These are phyloP conservation scores for Drosophila saltans DNA, from an alignment of 1,140 invertebrate species.

Conservation along the genomic window DNA sequence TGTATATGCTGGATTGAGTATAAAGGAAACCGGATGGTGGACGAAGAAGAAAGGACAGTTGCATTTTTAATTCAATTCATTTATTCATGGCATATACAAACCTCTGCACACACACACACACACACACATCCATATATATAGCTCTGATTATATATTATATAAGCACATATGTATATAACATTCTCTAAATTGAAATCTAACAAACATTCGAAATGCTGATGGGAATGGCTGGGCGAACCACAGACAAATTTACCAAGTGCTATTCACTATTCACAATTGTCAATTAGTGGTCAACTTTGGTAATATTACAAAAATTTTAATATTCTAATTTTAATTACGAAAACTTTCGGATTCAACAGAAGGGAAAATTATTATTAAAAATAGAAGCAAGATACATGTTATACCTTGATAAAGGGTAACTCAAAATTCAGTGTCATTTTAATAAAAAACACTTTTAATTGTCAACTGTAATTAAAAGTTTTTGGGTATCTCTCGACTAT, in stretches of 20 bases:
- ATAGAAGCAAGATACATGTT: no score
- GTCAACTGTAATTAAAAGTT: no score
- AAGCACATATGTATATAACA: no score
- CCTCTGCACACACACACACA: constrained; percentile 14
- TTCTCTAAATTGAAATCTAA: not conserved
- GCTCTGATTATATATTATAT: not conserved
- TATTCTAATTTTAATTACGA: not conserved
- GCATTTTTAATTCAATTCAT: constrained; percentile 51
- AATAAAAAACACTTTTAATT: no score
- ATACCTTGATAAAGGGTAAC: no score
- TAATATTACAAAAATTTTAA: not conserved
- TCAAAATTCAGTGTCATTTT: no score
- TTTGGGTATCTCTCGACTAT: no score
- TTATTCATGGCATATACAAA: constrained; percentile 31
- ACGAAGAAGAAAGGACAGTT: constrained; percentile 30
- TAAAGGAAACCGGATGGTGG: not conserved
- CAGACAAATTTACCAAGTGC: not conserved
- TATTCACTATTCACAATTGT: not conserved
- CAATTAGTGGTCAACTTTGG: not conserved
- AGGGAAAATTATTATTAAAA: not conserved
- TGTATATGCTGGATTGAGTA: not conserved
- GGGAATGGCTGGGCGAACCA: not conserved
- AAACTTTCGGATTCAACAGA: not conserved
- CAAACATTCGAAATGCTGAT: not conserved
- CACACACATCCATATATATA: not conserved